Conservation (phyloP, 2,888 invertebrate species). For the Noctua fimbriata region DNA sequence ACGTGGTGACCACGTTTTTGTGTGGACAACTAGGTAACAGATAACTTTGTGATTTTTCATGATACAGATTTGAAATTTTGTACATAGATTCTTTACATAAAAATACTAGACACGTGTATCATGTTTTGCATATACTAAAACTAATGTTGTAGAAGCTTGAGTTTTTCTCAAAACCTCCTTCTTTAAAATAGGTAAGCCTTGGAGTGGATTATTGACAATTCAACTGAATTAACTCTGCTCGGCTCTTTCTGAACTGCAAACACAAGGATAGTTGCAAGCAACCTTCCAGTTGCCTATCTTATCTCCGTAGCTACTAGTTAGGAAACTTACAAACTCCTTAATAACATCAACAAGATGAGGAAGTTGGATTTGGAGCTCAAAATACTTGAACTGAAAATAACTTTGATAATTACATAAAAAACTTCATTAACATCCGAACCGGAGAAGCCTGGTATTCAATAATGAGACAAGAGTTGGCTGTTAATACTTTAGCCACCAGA, state of each 20-base stretch:
- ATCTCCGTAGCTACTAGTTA: neutral
- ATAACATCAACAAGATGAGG: neutral
- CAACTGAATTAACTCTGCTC: too few species aligned
- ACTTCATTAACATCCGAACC: neutral
- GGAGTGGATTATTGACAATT: too few species aligned
- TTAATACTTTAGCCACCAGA: neutral
- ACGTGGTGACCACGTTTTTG: too few species aligned
- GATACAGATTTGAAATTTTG: too few species aligned
- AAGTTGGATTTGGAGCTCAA: conserved; percentile 3
- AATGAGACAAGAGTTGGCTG: neutral
- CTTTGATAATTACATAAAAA: neutral
- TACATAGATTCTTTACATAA: too few species aligned
- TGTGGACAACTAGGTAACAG: too few species aligned
- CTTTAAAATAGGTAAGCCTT: too few species aligned
- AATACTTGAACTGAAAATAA: conserved; percentile 13
- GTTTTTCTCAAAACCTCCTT: neutral
- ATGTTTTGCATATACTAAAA: too few species aligned
- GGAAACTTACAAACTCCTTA: conserved; percentile 4
- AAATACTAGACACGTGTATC: too few species aligned
- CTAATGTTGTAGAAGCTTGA: too few species aligned
- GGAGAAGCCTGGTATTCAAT: neutral
- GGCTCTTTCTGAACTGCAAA: conserved; percentile 1
- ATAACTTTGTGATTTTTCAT: too few species aligned
- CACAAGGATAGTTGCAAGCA: conserved; percentile 1
- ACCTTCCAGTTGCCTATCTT: neutral